Evolutionary conservation across 2,797 vertebrate genomes (phyloP), one percentile per base, ranked within the genome.

Genomic region (Dromococcyx pavoninus): DNA sequence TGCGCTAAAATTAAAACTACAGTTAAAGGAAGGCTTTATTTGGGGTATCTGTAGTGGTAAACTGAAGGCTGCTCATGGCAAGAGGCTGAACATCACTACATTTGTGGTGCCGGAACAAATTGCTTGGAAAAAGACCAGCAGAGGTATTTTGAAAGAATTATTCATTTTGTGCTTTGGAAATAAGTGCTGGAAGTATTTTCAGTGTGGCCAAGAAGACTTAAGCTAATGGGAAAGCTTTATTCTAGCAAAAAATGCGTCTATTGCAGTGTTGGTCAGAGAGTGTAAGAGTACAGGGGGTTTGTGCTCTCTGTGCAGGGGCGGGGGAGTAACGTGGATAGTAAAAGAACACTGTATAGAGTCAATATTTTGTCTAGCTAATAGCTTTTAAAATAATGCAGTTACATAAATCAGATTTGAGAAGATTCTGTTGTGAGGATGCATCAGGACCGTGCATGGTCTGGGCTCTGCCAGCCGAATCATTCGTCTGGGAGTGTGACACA

Each of bases 391-490:
- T 67, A 51, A 62, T 50, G 44, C 35, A 25, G 35, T 32, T 35
- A 58, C 54, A 65, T 27, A 71, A 64, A 48, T 80, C 7, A 8
- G 50, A 43, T 69, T 73, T 43, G 56, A 54, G 35, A 39, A 27
- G 35, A 44, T 50, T 19, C 10, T 58, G 17, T 48, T 74, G 4
- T n/a, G 48, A 14, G 0, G 3, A 10, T 2, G 5, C 35, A 43
- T 57, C 46, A 66, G 58, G 74, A 21, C 22, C 0, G 1, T 35
- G 28, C 24, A 1, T 74, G 39, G 10, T 23, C 21, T 44, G 15
- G 27, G 5, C 13, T 22, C 3, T 2, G 10, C 21, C 39, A 13
- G 51, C 35, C 33, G 66, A 30, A 48, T 16, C 3, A 1, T 3
- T 56, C 9, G 33, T 51, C 44, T 28, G 6, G 9, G 1, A 2